A percentile compares a stretch with the other conserved stretches of the same genome.
Conservation (phyloP, 1,140 invertebrate genomes). For the Platorchestia sp. region DNA sequence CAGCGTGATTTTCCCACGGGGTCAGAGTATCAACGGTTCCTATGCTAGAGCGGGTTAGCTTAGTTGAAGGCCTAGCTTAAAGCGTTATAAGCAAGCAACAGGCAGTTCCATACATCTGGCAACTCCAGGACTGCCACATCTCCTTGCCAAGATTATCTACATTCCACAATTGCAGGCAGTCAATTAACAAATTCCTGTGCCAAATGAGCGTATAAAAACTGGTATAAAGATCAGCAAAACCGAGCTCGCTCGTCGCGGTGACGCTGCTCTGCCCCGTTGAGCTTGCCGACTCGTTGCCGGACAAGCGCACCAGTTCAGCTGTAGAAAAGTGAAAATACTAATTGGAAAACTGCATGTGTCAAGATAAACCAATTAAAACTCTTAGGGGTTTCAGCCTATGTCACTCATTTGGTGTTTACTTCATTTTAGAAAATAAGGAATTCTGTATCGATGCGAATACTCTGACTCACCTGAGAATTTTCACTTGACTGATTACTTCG, state of each 20-base stretch:
- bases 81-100: not conserved
- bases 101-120: conserved; percentile 7
- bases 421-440: no score
- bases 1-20: conserved; percentile 36
- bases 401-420: no score
- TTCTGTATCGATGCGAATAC: no score
- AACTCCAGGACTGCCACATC: not conserved
- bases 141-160: conserved; percentile 4
- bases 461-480: no score
- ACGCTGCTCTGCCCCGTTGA: not conserved
- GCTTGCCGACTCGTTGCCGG: not conserved
- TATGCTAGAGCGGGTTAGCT: not conserved
- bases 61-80: not conserved
- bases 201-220: conserved; percentile 51
- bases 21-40: conserved; percentile 25
- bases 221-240: conserved; percentile 51
- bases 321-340: no score
- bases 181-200: conserved; percentile 49
- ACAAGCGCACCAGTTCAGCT: not conserved
- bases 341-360: no score
- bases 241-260: not conserved
- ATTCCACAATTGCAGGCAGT: not conserved
- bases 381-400: no score
- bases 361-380: no score
- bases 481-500: no score